Evolutionary conservation across 2,888 invertebrate genomes (phyloP).

Genomic region (Amiota mariae): DNA sequence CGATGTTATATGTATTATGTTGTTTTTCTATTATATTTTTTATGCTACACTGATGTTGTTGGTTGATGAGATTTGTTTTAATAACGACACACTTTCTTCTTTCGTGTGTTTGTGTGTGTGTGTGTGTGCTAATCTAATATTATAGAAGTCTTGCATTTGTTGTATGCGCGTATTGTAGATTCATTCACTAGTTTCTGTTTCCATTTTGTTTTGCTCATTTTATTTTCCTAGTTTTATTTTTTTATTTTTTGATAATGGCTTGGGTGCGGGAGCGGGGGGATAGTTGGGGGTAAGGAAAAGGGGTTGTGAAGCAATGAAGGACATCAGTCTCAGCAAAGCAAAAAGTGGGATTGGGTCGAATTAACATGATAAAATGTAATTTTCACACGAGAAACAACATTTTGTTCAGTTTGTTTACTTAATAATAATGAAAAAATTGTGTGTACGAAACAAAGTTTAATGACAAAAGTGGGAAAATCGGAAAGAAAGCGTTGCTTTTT

Average conservation of each 20-base stretch:
- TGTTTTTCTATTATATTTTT: too few species aligned
- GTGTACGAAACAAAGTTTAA: too few species aligned
- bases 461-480: neutral
- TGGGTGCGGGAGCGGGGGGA: conserved; percentile 11
- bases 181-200: conserved; percentile 56
- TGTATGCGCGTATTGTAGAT: neutral
- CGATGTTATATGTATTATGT: too few species aligned
- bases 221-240: conserved; percentile 63
- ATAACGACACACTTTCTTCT: conserved; percentile 22
- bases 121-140: too few species aligned
- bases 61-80: conserved; percentile 35
- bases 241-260: conserved; percentile 40
- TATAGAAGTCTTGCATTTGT: conserved; percentile 49
- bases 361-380: conserved; percentile 7
- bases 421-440: too few species aligned
- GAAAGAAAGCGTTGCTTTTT: neutral
- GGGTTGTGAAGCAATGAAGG: neutral
- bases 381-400: conserved; percentile 17
- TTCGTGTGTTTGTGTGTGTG: conserved; percentile 42
- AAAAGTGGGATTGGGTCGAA: neutral
- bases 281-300: neutral
- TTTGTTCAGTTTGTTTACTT: neutral
- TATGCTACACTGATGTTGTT: conserved; percentile 11
- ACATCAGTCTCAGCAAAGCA: neutral
- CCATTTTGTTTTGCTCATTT: conserved; percentile 51